Conservation (phyloP, 1,140 invertebrate species). For the Grapholita molesta region DNA sequence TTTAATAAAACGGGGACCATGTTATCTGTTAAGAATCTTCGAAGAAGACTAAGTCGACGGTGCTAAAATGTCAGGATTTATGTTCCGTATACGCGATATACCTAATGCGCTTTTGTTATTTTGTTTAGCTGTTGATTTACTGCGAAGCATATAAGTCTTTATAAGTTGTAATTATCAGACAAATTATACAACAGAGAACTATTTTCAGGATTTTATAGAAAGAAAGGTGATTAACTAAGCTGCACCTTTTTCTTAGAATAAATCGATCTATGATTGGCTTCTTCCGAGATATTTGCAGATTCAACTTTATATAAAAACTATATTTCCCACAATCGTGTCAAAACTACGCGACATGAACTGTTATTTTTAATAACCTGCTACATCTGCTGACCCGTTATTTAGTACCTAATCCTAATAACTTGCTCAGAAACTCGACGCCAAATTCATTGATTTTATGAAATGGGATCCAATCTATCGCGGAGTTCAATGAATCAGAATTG, state of each 20-base stretch:
- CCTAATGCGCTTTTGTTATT: too few relatives aligned
- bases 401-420: neutral
- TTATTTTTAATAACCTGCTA: neutral
- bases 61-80: too few relatives aligned
- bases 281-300: neutral
- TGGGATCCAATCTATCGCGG: neutral
- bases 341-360: neutral
- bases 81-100: too few relatives aligned
- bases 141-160: too few relatives aligned
- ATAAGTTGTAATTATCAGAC: too few relatives aligned
- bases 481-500: neutral
- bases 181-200: too few relatives aligned
- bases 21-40: too few relatives aligned
- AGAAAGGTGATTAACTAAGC: neutral
- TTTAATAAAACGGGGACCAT: too few relatives aligned
- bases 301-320: neutral
- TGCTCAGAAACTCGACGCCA: constrained; percentile 12
- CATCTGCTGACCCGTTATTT: neutral
- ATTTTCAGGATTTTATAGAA: too few relatives aligned
- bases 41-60: too few relatives aligned
- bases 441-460: neutral
- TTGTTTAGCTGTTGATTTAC: too few relatives aligned
- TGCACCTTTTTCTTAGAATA: neutral
- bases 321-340: neutral
- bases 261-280: neutral